Evolutionary conservation across 1,140 invertebrate genomes (phyloP).

Genomic region (Nomia melanderi): DNA sequence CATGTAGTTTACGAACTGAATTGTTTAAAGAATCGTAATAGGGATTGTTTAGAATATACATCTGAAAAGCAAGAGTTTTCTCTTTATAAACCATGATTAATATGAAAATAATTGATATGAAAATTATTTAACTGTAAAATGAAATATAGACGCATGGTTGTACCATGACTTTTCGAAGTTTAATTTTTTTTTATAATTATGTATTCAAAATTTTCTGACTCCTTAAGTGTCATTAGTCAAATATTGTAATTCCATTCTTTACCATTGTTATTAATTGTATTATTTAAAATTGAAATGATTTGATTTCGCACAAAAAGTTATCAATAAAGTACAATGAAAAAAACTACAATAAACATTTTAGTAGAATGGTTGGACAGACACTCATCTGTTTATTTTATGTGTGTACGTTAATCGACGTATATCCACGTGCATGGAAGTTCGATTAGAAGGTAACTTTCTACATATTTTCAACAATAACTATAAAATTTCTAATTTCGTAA

Average conservation of each 20-base stretch:
- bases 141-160: conserved; percentile 38
- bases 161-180: conserved; percentile 28
- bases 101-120: conserved; percentile 1
- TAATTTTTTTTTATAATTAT: conserved; percentile 36
- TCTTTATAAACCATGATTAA: conserved; percentile 15
- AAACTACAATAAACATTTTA: background rate
- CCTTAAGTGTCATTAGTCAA: background rate
- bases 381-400: background rate
- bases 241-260: conserved; percentile 23
- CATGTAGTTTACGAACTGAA: conserved; percentile 32
- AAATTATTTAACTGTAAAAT: conserved; percentile 42
- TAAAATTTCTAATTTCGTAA: background rate
- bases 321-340: conserved; percentile 29
- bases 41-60: conserved; percentile 27
- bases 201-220: conserved; percentile 30
- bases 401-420: background rate
- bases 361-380: background rate
- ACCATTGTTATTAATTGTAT: conserved; percentile 29
- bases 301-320: conserved; percentile 40
- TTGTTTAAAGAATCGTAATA: conserved; percentile 26
- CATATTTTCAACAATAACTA: background rate
- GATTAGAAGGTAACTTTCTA: conserved; percentile 8
- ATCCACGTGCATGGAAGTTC: background rate
- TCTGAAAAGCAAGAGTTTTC: conserved; percentile 29
- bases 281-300: conserved; percentile 34